phyloP scores from a whole-genome alignment of 1,140 invertebrate species.

The Sminthurides bifidus region DNA sequence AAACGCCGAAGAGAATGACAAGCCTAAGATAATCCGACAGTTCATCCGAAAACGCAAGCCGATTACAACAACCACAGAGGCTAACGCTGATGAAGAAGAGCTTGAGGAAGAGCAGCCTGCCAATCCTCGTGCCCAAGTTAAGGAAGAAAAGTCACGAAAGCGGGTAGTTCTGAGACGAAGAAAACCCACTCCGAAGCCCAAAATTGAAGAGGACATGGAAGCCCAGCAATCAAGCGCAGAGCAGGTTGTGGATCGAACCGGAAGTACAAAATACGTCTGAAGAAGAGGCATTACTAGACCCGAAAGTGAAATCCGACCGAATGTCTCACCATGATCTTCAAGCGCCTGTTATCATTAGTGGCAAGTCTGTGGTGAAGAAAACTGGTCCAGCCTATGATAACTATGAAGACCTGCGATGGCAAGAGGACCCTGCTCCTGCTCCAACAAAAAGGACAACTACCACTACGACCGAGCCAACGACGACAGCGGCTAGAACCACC shows the following conservation, averaged over 20 bases:
- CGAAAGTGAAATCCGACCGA: not conserved
- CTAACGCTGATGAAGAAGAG: not conserved
- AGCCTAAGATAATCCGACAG: not conserved
- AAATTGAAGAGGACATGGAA: no score
- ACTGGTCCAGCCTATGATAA: slow-evolving; percentile 8
- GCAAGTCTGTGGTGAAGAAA: slow-evolving; percentile 24
- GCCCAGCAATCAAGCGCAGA: no score
- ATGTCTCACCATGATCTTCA: not conserved
- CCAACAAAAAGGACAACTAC: slow-evolving; percentile 4
- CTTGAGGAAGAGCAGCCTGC: no score
- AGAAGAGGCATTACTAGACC: no score
- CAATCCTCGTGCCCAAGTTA: slow-evolving; percentile 11
- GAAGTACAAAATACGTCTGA: no score
- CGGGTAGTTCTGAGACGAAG: slow-evolving; percentile 13
- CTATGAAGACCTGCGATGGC: not conserved
- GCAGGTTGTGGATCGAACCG: no score
- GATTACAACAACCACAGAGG: not conserved
- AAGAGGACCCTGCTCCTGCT: not conserved
- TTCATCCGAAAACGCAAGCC: not conserved
- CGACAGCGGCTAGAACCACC: not conserved
- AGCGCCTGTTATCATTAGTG: slow-evolving; percentile 7
- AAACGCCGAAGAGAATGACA: not conserved
- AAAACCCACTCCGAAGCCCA: slow-evolving; percentile 12
- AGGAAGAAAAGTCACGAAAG: slow-evolving; percentile 1
- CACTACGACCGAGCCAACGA: not conserved